phyloP scores from a whole-genome alignment of 2,888 invertebrate species.

The Caenorhabditis angaria region DNA sequence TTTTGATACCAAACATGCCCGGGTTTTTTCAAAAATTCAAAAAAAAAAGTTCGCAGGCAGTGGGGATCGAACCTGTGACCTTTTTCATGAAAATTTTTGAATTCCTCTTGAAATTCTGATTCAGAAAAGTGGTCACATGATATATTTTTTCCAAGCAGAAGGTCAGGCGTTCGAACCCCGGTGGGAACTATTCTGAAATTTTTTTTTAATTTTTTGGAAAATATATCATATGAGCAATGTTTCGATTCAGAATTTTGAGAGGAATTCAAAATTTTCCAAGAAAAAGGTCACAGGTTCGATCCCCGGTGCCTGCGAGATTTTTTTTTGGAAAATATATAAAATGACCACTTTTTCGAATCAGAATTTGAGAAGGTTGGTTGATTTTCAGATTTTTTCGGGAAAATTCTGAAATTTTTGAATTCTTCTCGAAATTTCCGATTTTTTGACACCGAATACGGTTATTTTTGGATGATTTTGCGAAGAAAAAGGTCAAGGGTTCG shows the following conservation, averaged over 20 bases:
- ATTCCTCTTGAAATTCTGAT: not conserved
- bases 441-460: not conserved
- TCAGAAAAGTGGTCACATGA: not conserved
- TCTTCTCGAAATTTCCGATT: slow-evolving; percentile 5
- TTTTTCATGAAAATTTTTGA: not conserved
- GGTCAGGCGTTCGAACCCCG: too few species aligned
- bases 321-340: not conserved
- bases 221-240: not conserved
- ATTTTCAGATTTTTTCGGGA: too few species aligned
- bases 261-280: too few species aligned
- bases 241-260: slow-evolving; percentile 1
- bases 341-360: not conserved
- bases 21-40: too few species aligned
- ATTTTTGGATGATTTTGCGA: too few species aligned
- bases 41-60: too few species aligned
- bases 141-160: not conserved
- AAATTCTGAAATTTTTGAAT: too few species aligned
- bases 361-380: slow-evolving; percentile 58
- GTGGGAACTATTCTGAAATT: not conserved
- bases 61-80: too few species aligned
- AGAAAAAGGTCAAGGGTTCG: too few species aligned
- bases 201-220: not conserved
- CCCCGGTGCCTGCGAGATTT: too few species aligned
- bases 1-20: too few species aligned
- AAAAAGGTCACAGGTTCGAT: too few species aligned